A percentile compares a stretch with the other conserved stretches of the same genome.
These are phyloP conservation scores for Drosophila murphyi DNA, from an alignment of 1,140 invertebrate species.

Conservation along the genomic window DNA sequence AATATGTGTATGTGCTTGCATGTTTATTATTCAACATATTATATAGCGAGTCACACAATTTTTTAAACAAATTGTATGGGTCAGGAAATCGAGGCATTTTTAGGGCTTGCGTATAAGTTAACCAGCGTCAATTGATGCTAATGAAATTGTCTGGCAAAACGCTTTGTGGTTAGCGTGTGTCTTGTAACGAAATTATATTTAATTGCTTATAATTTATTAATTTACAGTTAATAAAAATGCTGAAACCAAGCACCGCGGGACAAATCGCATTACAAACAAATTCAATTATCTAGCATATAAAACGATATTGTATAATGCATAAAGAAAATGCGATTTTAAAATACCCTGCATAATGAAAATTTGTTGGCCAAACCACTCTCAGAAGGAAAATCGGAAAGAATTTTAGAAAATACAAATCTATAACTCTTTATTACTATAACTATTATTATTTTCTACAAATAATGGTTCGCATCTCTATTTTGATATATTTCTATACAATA, in stretches of 20 bases:
- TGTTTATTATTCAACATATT: conserved; percentile 3
- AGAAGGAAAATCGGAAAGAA: no score
- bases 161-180: conserved; percentile 49
- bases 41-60: conserved; percentile 2
- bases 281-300: conserved; percentile 46
- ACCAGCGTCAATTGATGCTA: conserved; percentile 66
- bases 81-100: conserved; percentile 47
- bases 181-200: conserved; percentile 70
- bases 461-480: neutral
- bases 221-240: conserved; percentile 63
- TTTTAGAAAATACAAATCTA: no score
- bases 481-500: neutral
- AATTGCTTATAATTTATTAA: conserved; percentile 74
- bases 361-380: no score
- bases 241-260: conserved; percentile 37
- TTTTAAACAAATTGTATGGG: conserved; percentile 68
- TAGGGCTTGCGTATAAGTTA: conserved; percentile 3
- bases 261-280: conserved; percentile 48
- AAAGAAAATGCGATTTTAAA: neutral
- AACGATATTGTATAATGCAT: neutral
- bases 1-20: neutral
- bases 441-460: no score
- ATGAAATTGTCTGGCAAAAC: conserved; percentile 73
- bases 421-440: no score
- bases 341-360: conserved; percentile 6